Evolutionary conservation across 2,888 invertebrate species (phyloP), one percentile per base, ranked within the genome.

Genomic region (Muschampia plurimacula): DNA sequence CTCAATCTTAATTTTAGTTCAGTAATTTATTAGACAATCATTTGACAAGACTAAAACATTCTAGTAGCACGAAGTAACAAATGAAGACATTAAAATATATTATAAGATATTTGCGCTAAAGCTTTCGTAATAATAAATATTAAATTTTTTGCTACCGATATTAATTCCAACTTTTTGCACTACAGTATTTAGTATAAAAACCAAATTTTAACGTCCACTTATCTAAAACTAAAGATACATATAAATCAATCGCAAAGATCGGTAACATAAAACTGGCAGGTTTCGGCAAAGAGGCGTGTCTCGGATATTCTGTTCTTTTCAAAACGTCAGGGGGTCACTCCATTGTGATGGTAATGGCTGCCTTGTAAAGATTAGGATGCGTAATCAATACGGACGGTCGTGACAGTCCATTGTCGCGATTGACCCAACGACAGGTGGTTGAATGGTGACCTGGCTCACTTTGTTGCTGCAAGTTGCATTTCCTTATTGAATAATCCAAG

Each of bases 391-490:
- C 78, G 76, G 75, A 78, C 77, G 77, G 76, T 79, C 78, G 74
- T 78, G 77, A 80, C 78, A 79, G 80, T 79, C 83, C 83, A 85
- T 91, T 88, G 86, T 89, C 41, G 62, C 41, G 62, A 78, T 77
- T 92, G 90, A 91, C 91, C 91, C 84, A 81, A 74, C 80, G 82
- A 83, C 93, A 93, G 91, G 92, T 93, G 85, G 84, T 75, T 75
- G 72, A 85, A 44, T 22, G 63, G 15, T 63, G 44, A 63, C 63
- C 63, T 63, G 63, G 83, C 82, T 83, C 85, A 84, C 80, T 81
- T 81, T 76, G 82, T 62, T 2, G 39, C 60, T 67, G 74, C 76
- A 78, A 77, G 77, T 76, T 72, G 69, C 72, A 69, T 69, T 69
- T 71, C 66, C 66, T 76, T 66, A 72, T 69, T 69, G 67, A 55